phyloP scores from a whole-genome alignment of 1,140 invertebrate species.

The Euwallacea fornicatus region DNA sequence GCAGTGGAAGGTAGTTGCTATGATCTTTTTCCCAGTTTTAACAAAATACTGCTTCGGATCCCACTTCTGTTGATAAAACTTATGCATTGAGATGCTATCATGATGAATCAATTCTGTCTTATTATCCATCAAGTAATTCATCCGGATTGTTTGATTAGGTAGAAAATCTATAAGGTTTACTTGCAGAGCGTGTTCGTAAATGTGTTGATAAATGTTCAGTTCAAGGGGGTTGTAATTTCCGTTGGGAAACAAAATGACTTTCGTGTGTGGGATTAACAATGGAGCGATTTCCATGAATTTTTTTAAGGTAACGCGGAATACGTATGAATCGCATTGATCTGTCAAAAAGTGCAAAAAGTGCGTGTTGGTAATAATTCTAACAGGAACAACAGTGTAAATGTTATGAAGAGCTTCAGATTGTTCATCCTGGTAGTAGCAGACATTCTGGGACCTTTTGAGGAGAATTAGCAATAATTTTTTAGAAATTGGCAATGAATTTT shows the following conservation, averaged over 20 bases:
- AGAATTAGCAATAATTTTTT: background rate
- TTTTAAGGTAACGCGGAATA: background rate
- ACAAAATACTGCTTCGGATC: slow-evolving; percentile 17
- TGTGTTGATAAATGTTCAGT: background rate
- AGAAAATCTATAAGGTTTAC: background rate
- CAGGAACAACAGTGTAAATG: background rate
- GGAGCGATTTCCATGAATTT: background rate
- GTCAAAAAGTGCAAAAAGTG: too few species aligned
- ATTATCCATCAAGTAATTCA: slow-evolving; percentile 6
- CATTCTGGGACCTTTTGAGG: background rate
- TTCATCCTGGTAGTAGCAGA: background rate
- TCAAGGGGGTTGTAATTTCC: background rate
- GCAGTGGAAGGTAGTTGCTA: slow-evolving; percentile 20
- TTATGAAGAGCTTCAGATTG: background rate
- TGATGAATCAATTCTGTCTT: background rate
- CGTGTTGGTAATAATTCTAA: background rate
- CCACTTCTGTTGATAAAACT: slow-evolving; percentile 10
- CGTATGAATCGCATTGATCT: slow-evolving; percentile 5
- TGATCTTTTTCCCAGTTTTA: slow-evolving; percentile 18
- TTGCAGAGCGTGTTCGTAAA: slow-evolving; percentile 16
- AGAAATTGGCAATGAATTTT: background rate
- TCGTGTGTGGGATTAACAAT: slow-evolving; percentile 8
- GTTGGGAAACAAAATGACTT: slow-evolving; percentile 6
- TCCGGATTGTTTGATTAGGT: background rate
- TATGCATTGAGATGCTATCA: background rate